Percentiles rank a stretch among this genome's conserved stretches.
Evolutionary conservation across 2,113 vertebrate genomes (phyloP).

Genomic region (Leucopsar rothschildi): DNA sequence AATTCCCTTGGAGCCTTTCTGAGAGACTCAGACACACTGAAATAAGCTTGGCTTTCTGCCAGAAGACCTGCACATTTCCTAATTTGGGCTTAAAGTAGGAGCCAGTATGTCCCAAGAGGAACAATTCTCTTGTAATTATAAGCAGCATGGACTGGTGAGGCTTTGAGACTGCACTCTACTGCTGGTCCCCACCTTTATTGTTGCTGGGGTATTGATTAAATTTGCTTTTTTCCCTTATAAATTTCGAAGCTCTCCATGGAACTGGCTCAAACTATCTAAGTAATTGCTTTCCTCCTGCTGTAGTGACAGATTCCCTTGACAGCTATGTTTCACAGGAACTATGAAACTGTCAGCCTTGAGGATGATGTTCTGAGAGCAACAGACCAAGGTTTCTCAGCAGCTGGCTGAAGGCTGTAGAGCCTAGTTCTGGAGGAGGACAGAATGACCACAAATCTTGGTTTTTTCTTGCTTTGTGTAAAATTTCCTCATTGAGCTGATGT

Average conservation of each 20-base stretch:
- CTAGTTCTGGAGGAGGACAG: not conserved
- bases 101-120: not conserved
- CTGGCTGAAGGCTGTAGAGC: not conserved
- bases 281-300: not conserved
- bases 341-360: constrained; percentile 14
- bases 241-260: not conserved
- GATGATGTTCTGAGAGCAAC: not conserved
- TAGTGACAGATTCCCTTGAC: constrained; percentile 17
- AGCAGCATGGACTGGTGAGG: not conserved
- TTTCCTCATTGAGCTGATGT: not conserved
- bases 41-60: not conserved
- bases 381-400: not conserved
- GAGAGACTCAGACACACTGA: not conserved
- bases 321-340: not conserved
- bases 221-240: not conserved
- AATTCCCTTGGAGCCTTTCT: not conserved
- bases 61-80: not conserved
- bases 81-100: not conserved
- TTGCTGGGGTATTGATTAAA: not conserved
- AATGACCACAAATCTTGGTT: not conserved
- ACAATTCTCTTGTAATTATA: not conserved
- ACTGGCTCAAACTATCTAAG: not conserved
- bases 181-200: not conserved
- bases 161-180: not conserved
- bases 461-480: not conserved